Evolutionary conservation across 2,113 vertebrate species (phyloP).

Genomic region (Pungitius pungitius): DNA sequence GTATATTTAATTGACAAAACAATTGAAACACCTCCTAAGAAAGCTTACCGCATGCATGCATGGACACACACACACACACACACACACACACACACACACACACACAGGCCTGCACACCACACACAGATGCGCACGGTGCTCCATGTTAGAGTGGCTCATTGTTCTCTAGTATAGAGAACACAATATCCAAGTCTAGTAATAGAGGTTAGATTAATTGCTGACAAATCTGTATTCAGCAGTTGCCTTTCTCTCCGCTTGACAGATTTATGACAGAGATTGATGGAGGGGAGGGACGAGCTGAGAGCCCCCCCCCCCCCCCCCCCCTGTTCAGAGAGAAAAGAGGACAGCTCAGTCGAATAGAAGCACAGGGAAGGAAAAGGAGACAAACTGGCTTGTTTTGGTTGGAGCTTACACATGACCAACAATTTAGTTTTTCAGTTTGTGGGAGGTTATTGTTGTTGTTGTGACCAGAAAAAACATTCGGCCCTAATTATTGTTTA

Average conservation of each 20-base stretch:
- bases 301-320: conserved; percentile 29
- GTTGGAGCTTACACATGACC: conserved; percentile 17
- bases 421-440: conserved; percentile 28
- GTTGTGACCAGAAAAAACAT: too few species aligned
- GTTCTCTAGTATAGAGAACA: conserved; percentile 67
- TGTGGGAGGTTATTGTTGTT: too few species aligned
- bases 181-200: conserved; percentile 79
- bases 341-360: conserved; percentile 51
- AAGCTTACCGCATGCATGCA: not conserved
- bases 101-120: conserved; percentile 38
- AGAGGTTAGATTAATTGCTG: conserved; percentile 82
- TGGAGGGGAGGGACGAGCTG: conserved; percentile 72
- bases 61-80: not conserved
- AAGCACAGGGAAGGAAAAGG: conserved; percentile 12
- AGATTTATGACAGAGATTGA: conserved; percentile 81
- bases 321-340: conserved; percentile 63
- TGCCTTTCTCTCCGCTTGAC: conserved; percentile 76
- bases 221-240: conserved; percentile 77
- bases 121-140: conserved; percentile 41
- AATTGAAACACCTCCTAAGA: conserved; percentile 13
- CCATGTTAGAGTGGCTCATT: conserved; percentile 65
- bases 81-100: conserved; percentile 15
- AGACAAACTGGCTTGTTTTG: conserved; percentile 38
- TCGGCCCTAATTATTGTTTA: not conserved
- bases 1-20: conserved; percentile 16